phyloP scores from a whole-genome alignment of 2,888 invertebrate genomes.

The Agriopis marginaria region DNA sequence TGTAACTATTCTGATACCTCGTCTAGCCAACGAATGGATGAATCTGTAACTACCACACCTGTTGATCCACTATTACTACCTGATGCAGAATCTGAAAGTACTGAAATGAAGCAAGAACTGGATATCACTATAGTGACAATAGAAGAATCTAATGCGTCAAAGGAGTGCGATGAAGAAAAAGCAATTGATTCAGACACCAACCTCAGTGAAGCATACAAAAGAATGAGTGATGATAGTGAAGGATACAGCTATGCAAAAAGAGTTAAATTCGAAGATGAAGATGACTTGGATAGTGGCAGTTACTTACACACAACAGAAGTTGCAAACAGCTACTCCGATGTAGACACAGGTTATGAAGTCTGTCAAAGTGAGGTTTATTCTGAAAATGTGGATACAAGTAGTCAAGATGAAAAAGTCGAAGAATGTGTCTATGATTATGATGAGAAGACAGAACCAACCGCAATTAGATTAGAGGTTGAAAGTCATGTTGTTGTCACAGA shows the following conservation, averaged over 20 bases:
- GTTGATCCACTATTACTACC: constrained; percentile 79
- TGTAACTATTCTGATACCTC: constrained; percentile 80
- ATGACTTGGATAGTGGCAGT: constrained; percentile 54
- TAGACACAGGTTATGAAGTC: constrained; percentile 67
- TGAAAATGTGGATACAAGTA: constrained; percentile 68
- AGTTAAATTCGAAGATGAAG: constrained; percentile 74
- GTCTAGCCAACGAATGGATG: constrained; percentile 74
- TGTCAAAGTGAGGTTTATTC: constrained; percentile 69
- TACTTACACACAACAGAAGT: constrained; percentile 57
- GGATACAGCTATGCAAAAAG: constrained; percentile 69
- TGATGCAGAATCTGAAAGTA: constrained; percentile 72
- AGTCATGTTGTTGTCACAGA: constrained; percentile 60
- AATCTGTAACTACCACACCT: constrained; percentile 74
- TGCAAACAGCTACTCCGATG: constrained; percentile 66
- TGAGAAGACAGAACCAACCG: constrained; percentile 74
- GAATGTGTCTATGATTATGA: constrained; percentile 77
- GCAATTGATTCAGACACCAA: constrained; percentile 61
- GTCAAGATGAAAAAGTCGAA: constrained; percentile 76
- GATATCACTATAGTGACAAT: constrained; percentile 76
- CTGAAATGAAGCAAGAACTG: constrained; percentile 72
- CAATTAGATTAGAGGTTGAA: constrained; percentile 76
- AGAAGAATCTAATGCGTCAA: constrained; percentile 70
- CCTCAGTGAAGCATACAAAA: constrained; percentile 68
- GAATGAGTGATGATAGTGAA: constrained; percentile 72
- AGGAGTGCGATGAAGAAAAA: constrained; percentile 72